Evolutionary conservation across 2,797 vertebrate genomes (phyloP), one percentile per base, ranked within the genome.

Genomic region (Enteromius viviparus): DNA sequence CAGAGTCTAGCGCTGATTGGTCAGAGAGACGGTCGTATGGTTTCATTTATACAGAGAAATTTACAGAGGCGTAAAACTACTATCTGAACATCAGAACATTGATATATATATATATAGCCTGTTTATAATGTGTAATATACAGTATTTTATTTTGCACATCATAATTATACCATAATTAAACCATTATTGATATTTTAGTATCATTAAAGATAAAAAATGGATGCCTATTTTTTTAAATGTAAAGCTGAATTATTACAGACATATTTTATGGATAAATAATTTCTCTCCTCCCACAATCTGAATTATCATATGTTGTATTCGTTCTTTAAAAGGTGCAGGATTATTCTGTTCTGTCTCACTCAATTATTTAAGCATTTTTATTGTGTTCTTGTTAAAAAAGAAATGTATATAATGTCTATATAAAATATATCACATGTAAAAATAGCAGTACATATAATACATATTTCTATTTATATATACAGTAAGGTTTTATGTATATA

Each of bases 31-130:
- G 40, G 58, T 66, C 32, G 3, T 32, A 47, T 4, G 55, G 10
- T 71, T 77, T 64, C 10, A 80, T 81, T 71, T 65, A 40, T 19
- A 60, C 29, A 2, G 49, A 78, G 23, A 65, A 71, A 85, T 40
- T 68, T 62, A 21, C 15, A 68, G 34, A 29, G 19, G 2, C 37
- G 40, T 62, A 65, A 19, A 60, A 32, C 71, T 70, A 21, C 32
- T 42, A 53, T 34, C 23, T 53, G 45, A 29, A 47, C 32, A 76
- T 8, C 47, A 69, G 29, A 14, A 40, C 7, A 40, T 8, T 40
- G 37, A 6, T 47, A 47, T 49, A 49, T 49, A 49, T 14, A 47
- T 47, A 47, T 15, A 47, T 15, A 49, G 14, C 37, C 37, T 37
- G 37, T 71, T 8, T 15, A n/a, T 6, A 7, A 42, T 1, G 66